These are phyloP conservation scores for Uria aalge DNA, from an alignment of 2,113 vertebrate genomes.

Conservation along the genomic window DNA sequence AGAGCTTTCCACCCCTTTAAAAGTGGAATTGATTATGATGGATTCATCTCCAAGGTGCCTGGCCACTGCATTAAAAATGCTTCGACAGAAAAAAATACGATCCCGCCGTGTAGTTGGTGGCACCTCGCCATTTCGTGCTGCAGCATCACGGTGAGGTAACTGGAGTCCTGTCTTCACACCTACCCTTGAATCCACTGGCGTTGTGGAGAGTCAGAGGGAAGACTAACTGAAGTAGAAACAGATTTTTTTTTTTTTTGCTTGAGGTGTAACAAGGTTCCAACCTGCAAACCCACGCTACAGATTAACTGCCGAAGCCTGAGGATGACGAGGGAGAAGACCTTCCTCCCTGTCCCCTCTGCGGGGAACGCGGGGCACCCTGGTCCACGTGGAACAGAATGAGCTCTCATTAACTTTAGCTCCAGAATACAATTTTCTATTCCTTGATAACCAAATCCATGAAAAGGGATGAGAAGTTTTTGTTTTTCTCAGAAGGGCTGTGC, in stretches of 20 bases:
- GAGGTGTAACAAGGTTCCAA: neutral
- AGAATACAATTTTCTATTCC: slow-evolving; percentile 36
- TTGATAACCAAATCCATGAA: slow-evolving; percentile 41
- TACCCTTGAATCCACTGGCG: neutral
- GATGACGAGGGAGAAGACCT: neutral
- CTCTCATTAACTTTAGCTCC: slow-evolving; percentile 30
- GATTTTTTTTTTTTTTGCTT: neutral
- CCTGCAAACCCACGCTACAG: neutral
- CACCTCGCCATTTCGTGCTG: neutral
- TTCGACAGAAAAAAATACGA: neutral
- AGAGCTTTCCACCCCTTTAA: neutral
- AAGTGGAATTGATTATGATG: neutral
- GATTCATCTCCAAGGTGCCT: neutral
- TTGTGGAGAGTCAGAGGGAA: neutral
- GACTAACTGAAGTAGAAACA: neutral
- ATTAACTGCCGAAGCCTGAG: neutral
- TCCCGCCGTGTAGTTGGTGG: neutral
- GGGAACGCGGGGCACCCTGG: neutral
- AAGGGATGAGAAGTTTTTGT: slow-evolving; percentile 24
- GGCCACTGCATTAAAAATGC: neutral
- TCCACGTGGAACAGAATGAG: neutral
- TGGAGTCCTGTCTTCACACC: neutral
- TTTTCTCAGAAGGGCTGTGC: neutral
- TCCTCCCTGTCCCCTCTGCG: neutral
- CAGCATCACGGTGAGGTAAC: neutral